Base-by-base conservation (phyloP, 2,888 invertebrate species). In the Flexamia atlantica region DNA sequence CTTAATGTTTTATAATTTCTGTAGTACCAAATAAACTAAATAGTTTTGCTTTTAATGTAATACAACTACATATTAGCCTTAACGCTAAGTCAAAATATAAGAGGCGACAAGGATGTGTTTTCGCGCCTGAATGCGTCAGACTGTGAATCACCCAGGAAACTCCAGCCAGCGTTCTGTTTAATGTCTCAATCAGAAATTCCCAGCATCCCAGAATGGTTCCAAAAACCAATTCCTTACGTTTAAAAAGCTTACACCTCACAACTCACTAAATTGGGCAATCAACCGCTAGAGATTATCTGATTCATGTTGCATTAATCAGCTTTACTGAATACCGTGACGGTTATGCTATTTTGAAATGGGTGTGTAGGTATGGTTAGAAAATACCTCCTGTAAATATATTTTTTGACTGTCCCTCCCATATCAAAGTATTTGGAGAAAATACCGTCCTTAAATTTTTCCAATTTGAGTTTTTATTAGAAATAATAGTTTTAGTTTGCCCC, bases 121-220 rank as follows among this genome's bases (percentile, higher is more conserved):
- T 53, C 20, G 23, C 64, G 30, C 64, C 28, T 64, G 64, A 20
- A 36, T 1, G 32, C n/a, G 32, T 28, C n/a, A n/a, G n/a, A 60
- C 23, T 17, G 12, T 46, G 76, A 76, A 28, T 76, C 76, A 76
- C 12, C n/a, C 76, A 25, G 76, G 76, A 76, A 76, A 23, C 23
- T 46, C 46, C 28, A 28, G 40, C 1, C 50, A 14, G 50, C 28
- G 25, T 23, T 72, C 32, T n/a, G 5, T 28, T 28, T 76, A 76
- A 76, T 46, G 76, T 76, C 76, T 76, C 76, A 46, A 76, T 76
- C 28, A 76, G 23, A 7, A 50, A 28, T 76, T 76, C 76, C 28
- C 76, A n/a, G 76, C 28, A 76, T 20, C 46, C n/a, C 7, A 23
- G 50, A 76, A 20, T 1, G 12, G 36, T 76, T 76, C 76, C 14